Conservation (phyloP, 2,888 invertebrate species). For the Himalopsyche japonica region DNA sequence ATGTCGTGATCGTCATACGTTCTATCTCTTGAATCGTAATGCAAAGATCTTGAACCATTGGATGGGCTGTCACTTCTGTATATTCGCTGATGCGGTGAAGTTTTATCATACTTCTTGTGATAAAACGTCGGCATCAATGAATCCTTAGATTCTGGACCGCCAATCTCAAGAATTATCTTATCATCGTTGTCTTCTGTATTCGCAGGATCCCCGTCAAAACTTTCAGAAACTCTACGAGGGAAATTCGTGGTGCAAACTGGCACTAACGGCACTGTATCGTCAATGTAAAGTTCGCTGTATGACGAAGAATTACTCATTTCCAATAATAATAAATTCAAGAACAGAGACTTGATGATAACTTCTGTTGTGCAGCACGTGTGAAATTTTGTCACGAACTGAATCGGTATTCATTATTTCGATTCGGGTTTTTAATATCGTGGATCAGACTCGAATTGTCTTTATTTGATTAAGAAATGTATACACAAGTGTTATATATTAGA, state of each 20-base stretch:
- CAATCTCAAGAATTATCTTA: slow-evolving; percentile 58
- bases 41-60: neutral
- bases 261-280: slow-evolving; percentile 25
- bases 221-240: slow-evolving; percentile 37
- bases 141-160: slow-evolving; percentile 51
- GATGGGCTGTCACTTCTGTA: slow-evolving; percentile 29
- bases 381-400: slow-evolving; percentile 37
- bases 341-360: neutral
- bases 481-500: slow-evolving; percentile 55
- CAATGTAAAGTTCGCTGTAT: slow-evolving; percentile 26
- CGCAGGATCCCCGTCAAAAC: slow-evolving; percentile 25
- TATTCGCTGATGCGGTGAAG: slow-evolving; percentile 53
- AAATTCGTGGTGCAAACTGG: slow-evolving; percentile 30
- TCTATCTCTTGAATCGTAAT: slow-evolving; percentile 23
- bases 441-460: slow-evolving; percentile 4
- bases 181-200: slow-evolving; percentile 49
- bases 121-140: slow-evolving; percentile 52
- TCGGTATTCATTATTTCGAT: slow-evolving; percentile 28
- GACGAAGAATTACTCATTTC: slow-evolving; percentile 19
- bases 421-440: slow-evolving; percentile 19
- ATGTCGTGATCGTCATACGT: slow-evolving; percentile 21
- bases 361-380: slow-evolving; percentile 20
- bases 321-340: neutral
- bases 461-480: slow-evolving; percentile 47
- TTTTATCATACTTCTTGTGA: slow-evolving; percentile 60